phyloP scores from a whole-genome alignment of 2,113 vertebrate species.

The Nettapus auritus region DNA sequence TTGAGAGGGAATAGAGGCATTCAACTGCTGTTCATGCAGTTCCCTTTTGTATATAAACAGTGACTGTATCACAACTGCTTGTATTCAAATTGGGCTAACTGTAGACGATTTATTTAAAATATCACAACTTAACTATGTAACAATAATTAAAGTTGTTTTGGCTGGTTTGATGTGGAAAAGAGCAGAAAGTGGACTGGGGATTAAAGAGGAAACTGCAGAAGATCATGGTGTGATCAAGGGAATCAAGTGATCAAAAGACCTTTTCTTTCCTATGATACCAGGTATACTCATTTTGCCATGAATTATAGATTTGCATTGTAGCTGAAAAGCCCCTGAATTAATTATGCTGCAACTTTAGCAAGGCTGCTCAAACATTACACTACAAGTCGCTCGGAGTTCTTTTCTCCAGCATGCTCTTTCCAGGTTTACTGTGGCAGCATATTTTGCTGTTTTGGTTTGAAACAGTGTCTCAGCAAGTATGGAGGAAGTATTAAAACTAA shows the following conservation, averaged over 20 bases:
- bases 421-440: neutral
- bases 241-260: neutral
- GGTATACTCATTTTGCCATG: neutral
- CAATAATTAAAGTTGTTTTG: neutral
- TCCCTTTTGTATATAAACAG: neutral
- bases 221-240: neutral
- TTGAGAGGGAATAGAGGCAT: neutral
- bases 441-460: slow-evolving; percentile 7
- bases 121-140: neutral
- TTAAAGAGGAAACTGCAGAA: neutral
- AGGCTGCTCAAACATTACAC: neutral
- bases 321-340: neutral
- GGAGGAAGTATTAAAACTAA: neutral
- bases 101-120: neutral
- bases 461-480: neutral
- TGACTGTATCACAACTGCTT: neutral
- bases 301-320: neutral
- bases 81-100: neutral
- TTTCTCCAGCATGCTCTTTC: neutral
- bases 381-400: neutral
- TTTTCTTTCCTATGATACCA: neutral
- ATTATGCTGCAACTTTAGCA: neutral
- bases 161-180: neutral
- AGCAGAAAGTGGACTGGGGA: neutral
- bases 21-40: neutral